These are phyloP conservation scores for Seriola quinqueradiata DNA, from an alignment of 2,113 vertebrate species.

Conservation along the genomic window DNA sequence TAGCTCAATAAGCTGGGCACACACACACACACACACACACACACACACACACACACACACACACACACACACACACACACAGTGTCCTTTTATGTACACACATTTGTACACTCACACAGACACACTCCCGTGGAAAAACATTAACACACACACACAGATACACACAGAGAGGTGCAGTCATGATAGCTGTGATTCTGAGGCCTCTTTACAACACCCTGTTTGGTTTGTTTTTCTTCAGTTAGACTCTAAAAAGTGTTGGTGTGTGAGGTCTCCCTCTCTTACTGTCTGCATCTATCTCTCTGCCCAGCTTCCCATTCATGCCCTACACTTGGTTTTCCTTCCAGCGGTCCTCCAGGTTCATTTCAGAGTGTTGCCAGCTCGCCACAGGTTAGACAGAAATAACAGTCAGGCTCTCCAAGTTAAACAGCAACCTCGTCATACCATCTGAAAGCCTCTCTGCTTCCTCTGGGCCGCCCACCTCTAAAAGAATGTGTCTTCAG, in stretches of 20 bases:
- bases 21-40: neutral
- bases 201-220: constrained; percentile 40
- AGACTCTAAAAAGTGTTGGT: constrained; percentile 40
- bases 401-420: constrained; percentile 74
- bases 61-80: neutral
- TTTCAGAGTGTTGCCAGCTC: constrained; percentile 59
- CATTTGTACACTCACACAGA: constrained; percentile 11
- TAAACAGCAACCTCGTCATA: constrained; percentile 64
- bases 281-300: constrained; percentile 29
- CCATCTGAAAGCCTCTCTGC: constrained; percentile 66
- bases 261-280: constrained; percentile 41
- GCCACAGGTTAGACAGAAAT: constrained; percentile 75
- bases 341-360: constrained; percentile 52
- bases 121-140: neutral
- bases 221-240: constrained; percentile 49
- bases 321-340: constrained; percentile 48
- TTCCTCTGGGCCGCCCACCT: constrained; percentile 60
- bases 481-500: constrained; percentile 71
- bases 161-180: constrained; percentile 23
- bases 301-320: constrained; percentile 56
- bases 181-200: constrained; percentile 36
- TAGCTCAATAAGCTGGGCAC: constrained; percentile 36
- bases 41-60: constrained; percentile 6
- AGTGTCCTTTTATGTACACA: neutral
- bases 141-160: constrained; percentile 3